These are phyloP conservation scores for Stenodema calcarata DNA, from an alignment of 2,888 invertebrate genomes.

Conservation along the genomic window DNA sequence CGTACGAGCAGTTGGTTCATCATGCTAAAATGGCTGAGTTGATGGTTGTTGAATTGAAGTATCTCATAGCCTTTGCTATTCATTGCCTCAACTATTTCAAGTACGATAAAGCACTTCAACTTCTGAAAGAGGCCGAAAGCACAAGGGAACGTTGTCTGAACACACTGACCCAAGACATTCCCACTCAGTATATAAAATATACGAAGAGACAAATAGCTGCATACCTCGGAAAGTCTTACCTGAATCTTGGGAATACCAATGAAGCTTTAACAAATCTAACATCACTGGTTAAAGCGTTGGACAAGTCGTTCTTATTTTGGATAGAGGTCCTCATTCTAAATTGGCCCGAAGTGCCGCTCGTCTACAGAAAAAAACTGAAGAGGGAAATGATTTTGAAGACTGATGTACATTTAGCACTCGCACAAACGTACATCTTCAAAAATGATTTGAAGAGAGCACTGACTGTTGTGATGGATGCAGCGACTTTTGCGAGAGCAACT, in stretches of 20 bases:
- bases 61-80: constrained; percentile 36
- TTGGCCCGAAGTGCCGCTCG: constrained; percentile 36
- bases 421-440: constrained; percentile 26
- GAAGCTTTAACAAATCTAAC: constrained; percentile 4
- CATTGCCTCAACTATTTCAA: constrained; percentile 20
- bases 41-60: constrained; percentile 33
- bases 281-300: background rate
- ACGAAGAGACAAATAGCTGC: constrained; percentile 37
- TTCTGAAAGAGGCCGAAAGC: constrained; percentile 44
- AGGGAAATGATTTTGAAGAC: constrained; percentile 33
- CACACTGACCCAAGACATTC: constrained; percentile 28
- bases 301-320: background rate
- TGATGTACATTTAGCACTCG: constrained; percentile 23
- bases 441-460: background rate
- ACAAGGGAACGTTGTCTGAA: constrained; percentile 27
- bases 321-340: constrained; percentile 23
- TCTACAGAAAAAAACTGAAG: constrained; percentile 36
- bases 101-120: constrained; percentile 34
- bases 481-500: constrained; percentile 16
- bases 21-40: constrained; percentile 43
- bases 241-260: constrained; percentile 10
- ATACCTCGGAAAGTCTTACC: constrained; percentile 36
- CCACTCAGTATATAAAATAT: constrained; percentile 39
- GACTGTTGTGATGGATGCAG: constrained; percentile 2
- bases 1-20: constrained; percentile 39